Percentiles rank a stretch among this genome's conserved stretches.
These are phyloP conservation scores for Neogale vison DNA, from an alignment of 2,113 vertebrate species.

Conservation along the genomic window DNA sequence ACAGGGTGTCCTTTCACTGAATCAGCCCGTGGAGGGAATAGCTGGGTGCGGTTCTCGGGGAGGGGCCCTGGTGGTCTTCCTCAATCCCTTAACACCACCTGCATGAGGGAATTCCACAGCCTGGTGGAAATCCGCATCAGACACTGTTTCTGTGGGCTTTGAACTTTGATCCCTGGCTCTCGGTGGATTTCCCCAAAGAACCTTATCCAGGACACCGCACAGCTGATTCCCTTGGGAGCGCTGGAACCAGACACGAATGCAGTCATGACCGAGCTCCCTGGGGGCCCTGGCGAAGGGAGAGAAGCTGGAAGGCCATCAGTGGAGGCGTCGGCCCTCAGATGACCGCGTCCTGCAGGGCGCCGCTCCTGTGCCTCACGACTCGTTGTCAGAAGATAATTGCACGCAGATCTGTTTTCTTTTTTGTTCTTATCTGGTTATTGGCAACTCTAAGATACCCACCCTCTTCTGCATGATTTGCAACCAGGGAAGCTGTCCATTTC, in stretches of 20 bases:
- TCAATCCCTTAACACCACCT: neutral
- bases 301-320: neutral
- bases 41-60: fast-evolving
- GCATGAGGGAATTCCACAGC: neutral
- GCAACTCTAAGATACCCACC: neutral
- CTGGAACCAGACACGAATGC: neutral
- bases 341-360: neutral
- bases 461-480: neutral
- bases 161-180: neutral
- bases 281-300: neutral
- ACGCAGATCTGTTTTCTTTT: neutral
- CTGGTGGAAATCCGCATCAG: neutral
- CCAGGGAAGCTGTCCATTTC: neutral
- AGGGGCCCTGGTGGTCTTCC: neutral
- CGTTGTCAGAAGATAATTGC: neutral
- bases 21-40: neutral
- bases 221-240: neutral
- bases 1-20: neutral
- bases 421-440: neutral
- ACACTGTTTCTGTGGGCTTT: neutral
- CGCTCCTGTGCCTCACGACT: neutral
- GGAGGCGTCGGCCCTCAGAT: neutral
- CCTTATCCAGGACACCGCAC: neutral
- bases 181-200: neutral
- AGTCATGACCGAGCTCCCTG: neutral